A percentile compares a stretch with the other conserved stretches of the same genome.
Conservation (phyloP, 2,797 vertebrate genomes). For the Hydrophis major region DNA sequence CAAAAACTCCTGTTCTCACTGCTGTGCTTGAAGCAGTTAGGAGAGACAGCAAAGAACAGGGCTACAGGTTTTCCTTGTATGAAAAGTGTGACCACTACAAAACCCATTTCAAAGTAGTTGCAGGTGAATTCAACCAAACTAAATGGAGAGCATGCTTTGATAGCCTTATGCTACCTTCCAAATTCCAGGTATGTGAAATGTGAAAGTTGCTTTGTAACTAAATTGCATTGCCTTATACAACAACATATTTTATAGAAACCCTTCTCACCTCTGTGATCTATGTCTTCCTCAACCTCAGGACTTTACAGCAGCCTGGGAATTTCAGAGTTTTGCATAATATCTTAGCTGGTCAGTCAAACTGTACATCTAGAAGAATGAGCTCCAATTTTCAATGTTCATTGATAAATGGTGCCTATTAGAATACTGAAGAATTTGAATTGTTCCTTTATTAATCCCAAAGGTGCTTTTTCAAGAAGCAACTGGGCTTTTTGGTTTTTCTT, state of each 20-base stretch:
- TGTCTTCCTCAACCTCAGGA: not conserved
- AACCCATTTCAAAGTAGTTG: conserved; percentile 58
- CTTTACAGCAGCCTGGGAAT: not conserved
- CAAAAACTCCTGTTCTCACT: conserved; percentile 50
- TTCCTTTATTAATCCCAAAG: not conserved
- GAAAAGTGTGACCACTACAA: conserved; percentile 45
- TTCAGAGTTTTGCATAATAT: not conserved
- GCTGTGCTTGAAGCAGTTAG: conserved; percentile 62
- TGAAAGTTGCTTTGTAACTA: not conserved
- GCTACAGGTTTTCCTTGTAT: conserved; percentile 69
- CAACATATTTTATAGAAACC: not conserved
- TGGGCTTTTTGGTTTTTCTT: no score
- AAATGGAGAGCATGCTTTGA: conserved; percentile 64
- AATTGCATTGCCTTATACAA: not conserved
- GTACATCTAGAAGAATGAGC: not conserved
- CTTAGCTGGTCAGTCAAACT: not conserved
- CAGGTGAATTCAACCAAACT: conserved; percentile 63
- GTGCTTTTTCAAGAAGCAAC: no score
- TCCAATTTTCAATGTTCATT: not conserved
- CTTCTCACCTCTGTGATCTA: not conserved
- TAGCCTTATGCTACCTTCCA: conserved; percentile 56
- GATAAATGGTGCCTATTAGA: not conserved
- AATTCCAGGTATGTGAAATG: conserved; percentile 58
- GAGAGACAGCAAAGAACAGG: conserved; percentile 63
- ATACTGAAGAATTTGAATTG: not conserved